Conservation (phyloP, 2,113 vertebrate genomes). For the Micromys minutus region DNA sequence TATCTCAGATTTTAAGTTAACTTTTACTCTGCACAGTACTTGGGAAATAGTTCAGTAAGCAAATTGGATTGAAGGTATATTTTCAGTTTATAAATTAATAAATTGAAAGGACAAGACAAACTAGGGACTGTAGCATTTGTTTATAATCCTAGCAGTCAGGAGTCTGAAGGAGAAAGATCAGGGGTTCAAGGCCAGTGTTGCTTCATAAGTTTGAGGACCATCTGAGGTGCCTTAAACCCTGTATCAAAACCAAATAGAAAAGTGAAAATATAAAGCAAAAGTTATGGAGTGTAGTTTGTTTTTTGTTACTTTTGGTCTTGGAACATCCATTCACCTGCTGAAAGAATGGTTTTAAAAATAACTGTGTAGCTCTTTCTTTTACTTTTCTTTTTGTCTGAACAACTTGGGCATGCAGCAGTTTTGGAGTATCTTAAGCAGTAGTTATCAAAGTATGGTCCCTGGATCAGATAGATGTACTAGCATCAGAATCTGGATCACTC, state of each 20-base stretch:
- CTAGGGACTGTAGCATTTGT: neutral
- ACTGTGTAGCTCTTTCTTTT: neutral
- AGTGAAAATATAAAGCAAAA: neutral
- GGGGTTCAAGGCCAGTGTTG: neutral
- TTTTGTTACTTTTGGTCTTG: constrained; percentile 16
- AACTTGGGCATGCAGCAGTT: constrained; percentile 32
- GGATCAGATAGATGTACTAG: neutral
- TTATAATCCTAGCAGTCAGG: neutral
- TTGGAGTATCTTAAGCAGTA: neutral
- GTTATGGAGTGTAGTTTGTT: neutral
- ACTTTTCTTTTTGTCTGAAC: constrained; percentile 13
- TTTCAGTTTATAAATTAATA: neutral
- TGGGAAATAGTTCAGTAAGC: constrained; percentile 27
- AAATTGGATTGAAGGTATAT: neutral
- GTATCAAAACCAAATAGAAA: neutral
- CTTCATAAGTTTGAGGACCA: neutral
- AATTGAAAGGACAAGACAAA: neutral
- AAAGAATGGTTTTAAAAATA: constrained; percentile 41
- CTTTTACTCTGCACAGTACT: neutral
- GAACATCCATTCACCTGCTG: neutral
- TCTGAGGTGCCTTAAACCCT: neutral
- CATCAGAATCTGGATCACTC: neutral
- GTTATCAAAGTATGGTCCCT: neutral
- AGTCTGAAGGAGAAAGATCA: neutral
- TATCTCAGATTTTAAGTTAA: constrained; percentile 57